Percentiles rank a stretch among this genome's conserved stretches.
phyloP scores from a whole-genome alignment of 2,888 invertebrate species.

The Drosophila bunnanda region DNA sequence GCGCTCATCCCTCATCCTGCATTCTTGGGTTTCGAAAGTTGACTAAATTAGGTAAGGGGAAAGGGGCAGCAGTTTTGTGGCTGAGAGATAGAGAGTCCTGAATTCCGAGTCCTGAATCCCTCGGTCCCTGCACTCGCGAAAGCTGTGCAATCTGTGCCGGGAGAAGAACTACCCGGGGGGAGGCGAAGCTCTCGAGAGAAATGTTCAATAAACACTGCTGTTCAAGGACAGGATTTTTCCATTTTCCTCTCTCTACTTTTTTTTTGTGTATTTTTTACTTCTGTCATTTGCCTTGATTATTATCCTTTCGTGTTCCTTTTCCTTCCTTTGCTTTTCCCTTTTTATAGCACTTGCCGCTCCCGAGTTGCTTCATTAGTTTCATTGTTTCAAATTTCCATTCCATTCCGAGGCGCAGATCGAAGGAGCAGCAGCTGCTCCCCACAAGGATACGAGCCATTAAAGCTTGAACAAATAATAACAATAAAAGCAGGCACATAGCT shows the following conservation, averaged over 20 bases:
- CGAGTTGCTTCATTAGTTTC: slow-evolving; percentile 18
- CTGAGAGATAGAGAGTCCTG: background rate
- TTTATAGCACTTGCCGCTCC: background rate
- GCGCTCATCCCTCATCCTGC: slow-evolving; percentile 21
- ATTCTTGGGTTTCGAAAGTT: slow-evolving; percentile 35
- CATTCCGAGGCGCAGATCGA: slow-evolving; percentile 40
- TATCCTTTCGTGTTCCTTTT: background rate
- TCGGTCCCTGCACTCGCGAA: background rate
- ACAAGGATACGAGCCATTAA: background rate
- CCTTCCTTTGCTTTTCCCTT: background rate
- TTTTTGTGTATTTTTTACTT: background rate
- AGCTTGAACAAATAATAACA: background rate
- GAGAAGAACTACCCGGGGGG: background rate
- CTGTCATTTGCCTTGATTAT: slow-evolving; percentile 8
- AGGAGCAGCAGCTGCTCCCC: slow-evolving; percentile 12
- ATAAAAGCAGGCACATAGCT: background rate
- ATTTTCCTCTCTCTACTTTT: background rate
- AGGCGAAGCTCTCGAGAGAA: background rate
- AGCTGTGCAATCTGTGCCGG: slow-evolving; percentile 5
- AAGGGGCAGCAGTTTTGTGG: slow-evolving; percentile 24
- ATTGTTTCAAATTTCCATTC: slow-evolving; percentile 65
- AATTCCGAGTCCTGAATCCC: background rate
- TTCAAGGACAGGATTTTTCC: background rate
- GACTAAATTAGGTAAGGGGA: slow-evolving; percentile 24
- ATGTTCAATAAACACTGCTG: slow-evolving; percentile 1